Percentiles rank a stretch among this genome's conserved stretches.
Evolutionary conservation across 2,113 vertebrate species (phyloP).

Genomic region (Rhinoptilus africanus): DNA sequence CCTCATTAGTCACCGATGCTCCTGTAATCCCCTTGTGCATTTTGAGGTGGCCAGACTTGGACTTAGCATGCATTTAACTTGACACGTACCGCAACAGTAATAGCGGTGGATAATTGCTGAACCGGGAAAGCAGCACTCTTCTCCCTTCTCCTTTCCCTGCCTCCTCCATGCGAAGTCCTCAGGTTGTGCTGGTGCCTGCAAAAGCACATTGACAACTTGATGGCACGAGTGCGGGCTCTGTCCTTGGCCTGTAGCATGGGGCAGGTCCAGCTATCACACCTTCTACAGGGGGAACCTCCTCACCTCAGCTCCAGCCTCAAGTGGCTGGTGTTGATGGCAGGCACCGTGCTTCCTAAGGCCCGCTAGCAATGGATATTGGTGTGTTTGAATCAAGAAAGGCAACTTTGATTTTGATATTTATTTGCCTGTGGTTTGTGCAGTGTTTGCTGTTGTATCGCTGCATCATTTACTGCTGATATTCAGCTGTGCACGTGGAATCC

Average conservation of each 20-base stretch:
- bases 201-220: neutral
- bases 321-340: neutral
- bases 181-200: neutral
- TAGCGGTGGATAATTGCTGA: neutral
- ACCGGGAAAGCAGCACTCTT: neutral
- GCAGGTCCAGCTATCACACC: neutral
- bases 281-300: rapidly evolving
- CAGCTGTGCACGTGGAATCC: neutral
- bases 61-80: neutral
- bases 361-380: neutral
- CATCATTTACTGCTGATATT: neutral
- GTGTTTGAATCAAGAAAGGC: neutral
- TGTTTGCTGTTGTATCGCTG: neutral
- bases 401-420: neutral
- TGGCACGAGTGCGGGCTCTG: neutral
- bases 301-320: neutral
- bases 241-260: neutral
- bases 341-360: neutral
- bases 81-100: neutral
- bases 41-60: neutral
- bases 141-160: neutral
- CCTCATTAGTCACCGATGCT: neutral
- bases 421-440: neutral
- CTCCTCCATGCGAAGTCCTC: neutral
- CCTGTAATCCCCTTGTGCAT: neutral